Evolutionary conservation across 2,888 invertebrate genomes (phyloP), one percentile per base, ranked within the genome.

Genomic region (Lasius platythorax): DNA sequence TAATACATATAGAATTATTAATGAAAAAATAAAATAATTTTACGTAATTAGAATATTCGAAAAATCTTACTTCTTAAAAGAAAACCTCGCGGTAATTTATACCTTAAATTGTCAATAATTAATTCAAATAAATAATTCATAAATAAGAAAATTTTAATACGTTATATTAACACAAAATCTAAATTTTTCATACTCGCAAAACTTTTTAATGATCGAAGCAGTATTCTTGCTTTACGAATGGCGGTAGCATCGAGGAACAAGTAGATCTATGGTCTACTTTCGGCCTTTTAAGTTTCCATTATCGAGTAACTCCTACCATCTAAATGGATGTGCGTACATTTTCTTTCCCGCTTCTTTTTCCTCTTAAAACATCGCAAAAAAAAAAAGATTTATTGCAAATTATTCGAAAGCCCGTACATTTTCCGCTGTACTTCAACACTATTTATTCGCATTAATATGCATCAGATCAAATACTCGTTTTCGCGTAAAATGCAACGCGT

Each of bases 261-360:
- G 74, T 74, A 83, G 85, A 83, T 78, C 72, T 37, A 85, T 53
- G 72, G 82, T 87, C 87, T 83, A 83, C 76, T 63, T 70, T 64
- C 70, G 40, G 84, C 88, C 88, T 87, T 85, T 87, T 88, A 88
- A 86, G 85, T 89, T 90, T 90, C 90, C 91, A 91, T 92, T 92
- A 91, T 87, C 85, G 40, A 72, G 50, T 33, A 67, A 30, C 33
- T 64, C 15, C 66, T 53, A 70, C 46, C 46, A n/a, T 73, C 46
- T 28, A 46, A 37, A 61, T 56, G 30, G 79, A 68, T 40, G 46
- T 40, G 56, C 37, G 23, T 37, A n/a, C 70, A 37, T 66, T 82
- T 53, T 84, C 68, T 33, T 30, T 33, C 6, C 6, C 46, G 67
- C 12, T 76, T 78, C 67, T 78, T 56, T 68, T 33, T 18, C 30